Evolutionary conservation across 2,797 vertebrate species (phyloP), one percentile per base, ranked within the genome.

Genomic region (Notoglanidium macrostoma): DNA sequence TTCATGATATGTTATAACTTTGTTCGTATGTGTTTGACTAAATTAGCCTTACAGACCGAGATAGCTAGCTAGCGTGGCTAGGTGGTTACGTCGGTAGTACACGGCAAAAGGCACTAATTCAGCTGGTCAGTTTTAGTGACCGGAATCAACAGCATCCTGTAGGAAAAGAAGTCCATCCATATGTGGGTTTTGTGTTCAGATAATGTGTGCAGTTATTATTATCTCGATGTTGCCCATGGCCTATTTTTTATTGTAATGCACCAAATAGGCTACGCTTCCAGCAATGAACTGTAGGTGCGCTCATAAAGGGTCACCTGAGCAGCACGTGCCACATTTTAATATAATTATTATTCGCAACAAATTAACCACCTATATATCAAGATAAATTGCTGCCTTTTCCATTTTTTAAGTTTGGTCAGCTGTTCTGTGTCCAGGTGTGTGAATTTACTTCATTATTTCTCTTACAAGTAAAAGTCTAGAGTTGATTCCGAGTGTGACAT

Each of bases 1-100:
- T 12, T 49, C 40, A 40, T 40, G 40, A 65, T 9, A 40, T 6
- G 17, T 23, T 51, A 6, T 46, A 51, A 40, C 21, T 85, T 85
- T 74, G 44, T 40, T 61, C 9, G 17, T 78, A 19, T 67, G 21
- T 29, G 21, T 57, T 77, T 67, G 29, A 68, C 0, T 84, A 55
- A 85, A 81, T 74, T 73, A 55, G 83, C 76, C 76, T 9, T 12
- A 72, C 23, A 72, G 14, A 35, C 55, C 19, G 32, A 59, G 67
- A 55, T 3, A 1, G 81, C 73, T 78, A 67, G 83, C 81, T 87
- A 46, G 72, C 32, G 51, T 6, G 32, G 76, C 21, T 81, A 14
- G 35, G 40, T 54, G 74, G 12, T 29, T 51, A 26, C 35, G 51
- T 61, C 59, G 55, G n/a, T 85, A 78, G 29, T 63, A 63, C 78